A percentile compares a stretch with the other conserved stretches of the same genome.
Conservation (phyloP, 2,888 invertebrate species). For the Phalera bucephala region DNA sequence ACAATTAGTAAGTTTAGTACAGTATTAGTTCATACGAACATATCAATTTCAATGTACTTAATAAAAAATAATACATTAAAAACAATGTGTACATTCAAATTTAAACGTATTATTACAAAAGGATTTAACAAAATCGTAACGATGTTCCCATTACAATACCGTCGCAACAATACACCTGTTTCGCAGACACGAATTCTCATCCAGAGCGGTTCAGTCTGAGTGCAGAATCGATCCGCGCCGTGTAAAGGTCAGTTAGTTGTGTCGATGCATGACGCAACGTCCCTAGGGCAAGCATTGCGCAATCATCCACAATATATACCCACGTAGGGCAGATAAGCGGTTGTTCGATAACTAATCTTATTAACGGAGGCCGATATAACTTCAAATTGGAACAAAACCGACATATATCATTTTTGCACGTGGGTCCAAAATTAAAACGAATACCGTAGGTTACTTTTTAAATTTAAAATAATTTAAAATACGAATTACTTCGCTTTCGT, state of each 20-base stretch:
- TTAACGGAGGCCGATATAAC: background rate
- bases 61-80: no score
- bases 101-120: no score
- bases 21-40: no score
- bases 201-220: slow-evolving; percentile 17
- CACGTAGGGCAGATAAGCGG: slow-evolving; percentile 14
- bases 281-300: slow-evolving; percentile 64
- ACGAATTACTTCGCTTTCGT: background rate
- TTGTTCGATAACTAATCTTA: background rate
- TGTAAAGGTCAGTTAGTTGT: slow-evolving; percentile 69
- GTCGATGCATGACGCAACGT: slow-evolving; percentile 69
- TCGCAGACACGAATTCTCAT: background rate
- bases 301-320: slow-evolving; percentile 50
- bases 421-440: no score
- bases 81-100: no score
- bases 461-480: no score
- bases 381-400: background rate
- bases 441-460: no score
- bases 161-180: background rate
- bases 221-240: slow-evolving; percentile 63
- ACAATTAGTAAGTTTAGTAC: no score
- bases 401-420: no score
- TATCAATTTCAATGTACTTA: no score
- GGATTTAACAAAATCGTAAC: background rate
- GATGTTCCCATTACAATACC: background rate